Evolutionary conservation across 2,113 vertebrate species (phyloP).

Genomic region (Delphinapterus leucas): DNA sequence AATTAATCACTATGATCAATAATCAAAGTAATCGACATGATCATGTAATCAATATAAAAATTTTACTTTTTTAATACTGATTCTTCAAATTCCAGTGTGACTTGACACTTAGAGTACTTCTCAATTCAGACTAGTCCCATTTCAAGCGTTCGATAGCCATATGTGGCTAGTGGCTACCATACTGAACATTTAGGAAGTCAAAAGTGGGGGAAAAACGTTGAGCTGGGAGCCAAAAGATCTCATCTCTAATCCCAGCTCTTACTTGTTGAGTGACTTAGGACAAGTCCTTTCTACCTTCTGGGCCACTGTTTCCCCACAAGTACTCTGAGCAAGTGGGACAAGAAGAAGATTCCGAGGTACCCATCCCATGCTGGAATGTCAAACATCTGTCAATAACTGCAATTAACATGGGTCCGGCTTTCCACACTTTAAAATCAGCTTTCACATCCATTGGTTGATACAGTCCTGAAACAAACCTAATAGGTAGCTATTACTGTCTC

Average conservation of each 20-base stretch:
- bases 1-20: not conserved
- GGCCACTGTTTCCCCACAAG: not conserved
- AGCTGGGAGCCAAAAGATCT: not conserved
- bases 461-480: not conserved
- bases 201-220: not conserved
- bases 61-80: not conserved
- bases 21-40: not conserved
- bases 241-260: not conserved
- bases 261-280: not conserved
- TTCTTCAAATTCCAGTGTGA: conserved; percentile 4
- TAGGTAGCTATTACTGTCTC: not conserved
- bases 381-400: not conserved
- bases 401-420: not conserved
- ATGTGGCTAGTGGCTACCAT: not conserved
- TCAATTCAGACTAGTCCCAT: not conserved
- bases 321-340: not conserved
- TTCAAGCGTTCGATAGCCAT: not conserved
- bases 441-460: not conserved
- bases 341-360: not conserved
- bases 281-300: not conserved
- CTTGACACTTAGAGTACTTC: conserved; percentile 8
- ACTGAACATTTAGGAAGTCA: not conserved
- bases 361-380: not conserved
- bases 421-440: not conserved
- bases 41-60: not conserved